Conservation (phyloP, 2,797 vertebrate species). For the Gobio occitaniae region DNA sequence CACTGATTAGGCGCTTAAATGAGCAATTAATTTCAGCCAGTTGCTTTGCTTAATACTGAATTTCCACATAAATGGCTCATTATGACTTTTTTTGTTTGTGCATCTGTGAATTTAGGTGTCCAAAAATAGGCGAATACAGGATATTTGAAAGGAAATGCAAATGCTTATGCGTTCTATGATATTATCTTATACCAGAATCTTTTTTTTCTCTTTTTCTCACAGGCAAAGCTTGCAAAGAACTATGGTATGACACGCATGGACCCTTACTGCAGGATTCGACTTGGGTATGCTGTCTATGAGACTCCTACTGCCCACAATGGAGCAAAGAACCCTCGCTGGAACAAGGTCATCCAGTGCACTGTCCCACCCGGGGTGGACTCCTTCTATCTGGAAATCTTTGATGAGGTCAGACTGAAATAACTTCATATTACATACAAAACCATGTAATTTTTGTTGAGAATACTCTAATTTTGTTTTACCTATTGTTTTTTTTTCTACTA, state of each 20-base stretch:
- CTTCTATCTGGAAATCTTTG: constrained; percentile 98
- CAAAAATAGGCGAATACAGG: neutral
- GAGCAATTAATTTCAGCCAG: neutral
- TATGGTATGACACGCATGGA: constrained; percentile 99
- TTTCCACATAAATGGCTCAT: neutral
- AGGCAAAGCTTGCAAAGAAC: constrained; percentile 98
- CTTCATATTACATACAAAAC: neutral
- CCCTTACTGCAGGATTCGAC: constrained; percentile 91
- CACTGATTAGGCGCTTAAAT: neutral
- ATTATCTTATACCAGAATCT: neutral
- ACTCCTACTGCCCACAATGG: constrained; percentile 97
- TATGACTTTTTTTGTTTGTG: neutral
- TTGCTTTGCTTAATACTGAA: neutral
- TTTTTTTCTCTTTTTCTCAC: neutral
- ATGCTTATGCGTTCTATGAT: neutral
- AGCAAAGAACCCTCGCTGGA: constrained; percentile 97
- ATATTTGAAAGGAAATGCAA: neutral
- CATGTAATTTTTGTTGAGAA: neutral
- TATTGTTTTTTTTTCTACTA: too few species aligned
- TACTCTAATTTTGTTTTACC: too few species aligned
- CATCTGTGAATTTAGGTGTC: neutral
- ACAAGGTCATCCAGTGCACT: constrained; percentile 96
- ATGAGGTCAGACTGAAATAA: constrained; percentile 84
- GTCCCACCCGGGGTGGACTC: constrained; percentile 94
- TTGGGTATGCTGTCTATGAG: constrained; percentile 96